phyloP scores from a whole-genome alignment of 2,888 invertebrate species.

The Chymomyza procnemis region DNA sequence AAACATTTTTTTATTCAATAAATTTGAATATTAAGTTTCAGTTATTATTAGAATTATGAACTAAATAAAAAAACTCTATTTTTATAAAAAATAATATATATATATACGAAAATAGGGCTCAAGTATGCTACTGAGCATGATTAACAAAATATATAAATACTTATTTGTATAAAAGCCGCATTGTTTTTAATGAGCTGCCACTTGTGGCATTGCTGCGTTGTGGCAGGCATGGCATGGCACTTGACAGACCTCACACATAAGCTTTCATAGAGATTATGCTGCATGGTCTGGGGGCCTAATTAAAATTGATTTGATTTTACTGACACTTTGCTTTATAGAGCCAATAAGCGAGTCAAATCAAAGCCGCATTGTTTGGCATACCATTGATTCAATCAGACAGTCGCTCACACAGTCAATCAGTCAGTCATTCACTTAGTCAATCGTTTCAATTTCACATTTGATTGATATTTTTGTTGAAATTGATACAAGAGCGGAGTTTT shows the following conservation, averaged over 20 bases:
- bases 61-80: no score
- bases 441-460: conserved; percentile 73
- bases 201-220: conserved; percentile 28
- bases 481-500: conserved; percentile 46
- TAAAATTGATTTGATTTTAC: conserved; percentile 73
- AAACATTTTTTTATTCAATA: no score
- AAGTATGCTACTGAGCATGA: not conserved
- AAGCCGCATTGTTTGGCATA: conserved; percentile 69
- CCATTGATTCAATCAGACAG: conserved; percentile 24
- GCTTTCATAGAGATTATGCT: conserved; percentile 1
- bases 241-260: conserved; percentile 59
- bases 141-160: not conserved
- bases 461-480: conserved; percentile 74
- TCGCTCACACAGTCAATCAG: conserved; percentile 27
- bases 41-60: no score
- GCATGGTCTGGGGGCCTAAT: conserved; percentile 57
- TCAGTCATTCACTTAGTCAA: conserved; percentile 46
- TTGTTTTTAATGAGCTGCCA: conserved; percentile 70
- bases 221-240: not conserved
- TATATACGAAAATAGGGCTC: no score
- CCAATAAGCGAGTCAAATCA: conserved; percentile 45
- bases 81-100: no score
- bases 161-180: conserved; percentile 25
- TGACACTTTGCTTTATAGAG: conserved; percentile 59
- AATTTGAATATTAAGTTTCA: no score